A percentile compares a stretch with the other conserved stretches of the same genome.
phyloP scores from a whole-genome alignment of 2,797 vertebrate species.

The Petrocephalus schoutedeni region DNA sequence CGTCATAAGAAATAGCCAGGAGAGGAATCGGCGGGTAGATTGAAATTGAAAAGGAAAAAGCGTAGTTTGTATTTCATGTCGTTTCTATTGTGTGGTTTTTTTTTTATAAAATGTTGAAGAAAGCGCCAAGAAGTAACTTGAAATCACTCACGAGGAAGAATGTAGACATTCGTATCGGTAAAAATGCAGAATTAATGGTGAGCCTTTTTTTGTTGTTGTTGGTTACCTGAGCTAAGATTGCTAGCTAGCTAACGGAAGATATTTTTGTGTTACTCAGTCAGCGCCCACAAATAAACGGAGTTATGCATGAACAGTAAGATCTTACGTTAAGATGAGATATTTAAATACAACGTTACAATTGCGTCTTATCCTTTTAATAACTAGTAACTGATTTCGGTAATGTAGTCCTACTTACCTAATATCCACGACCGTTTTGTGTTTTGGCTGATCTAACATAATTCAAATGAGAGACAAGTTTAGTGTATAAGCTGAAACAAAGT shows the following conservation, averaged over 20 bases:
- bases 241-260: not conserved
- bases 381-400: not conserved
- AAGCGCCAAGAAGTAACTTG: constrained; percentile 34
- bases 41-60: constrained; percentile 7
- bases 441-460: not conserved
- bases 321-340: not conserved
- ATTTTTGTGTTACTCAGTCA: not conserved
- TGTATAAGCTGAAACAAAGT: not conserved
- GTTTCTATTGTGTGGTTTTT: not conserved
- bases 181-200: constrained; percentile 46
- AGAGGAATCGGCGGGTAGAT: constrained; percentile 34
- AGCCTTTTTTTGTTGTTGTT: constrained; percentile 28
- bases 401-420: not conserved
- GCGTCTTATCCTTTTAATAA: not conserved
- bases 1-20: constrained; percentile 38
- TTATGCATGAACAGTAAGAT: not conserved
- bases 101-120: constrained; percentile 34
- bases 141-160: constrained; percentile 38
- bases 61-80: not conserved
- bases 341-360: not conserved
- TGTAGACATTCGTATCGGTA: constrained; percentile 31
- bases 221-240: not conserved
- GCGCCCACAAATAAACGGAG: not conserved
- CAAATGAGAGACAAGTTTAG: not conserved
- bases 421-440: not conserved